A percentile compares a stretch with the other conserved stretches of the same genome.
Evolutionary conservation across 2,888 invertebrate genomes (phyloP).

Genomic region (Calliopum simillimum): DNA sequence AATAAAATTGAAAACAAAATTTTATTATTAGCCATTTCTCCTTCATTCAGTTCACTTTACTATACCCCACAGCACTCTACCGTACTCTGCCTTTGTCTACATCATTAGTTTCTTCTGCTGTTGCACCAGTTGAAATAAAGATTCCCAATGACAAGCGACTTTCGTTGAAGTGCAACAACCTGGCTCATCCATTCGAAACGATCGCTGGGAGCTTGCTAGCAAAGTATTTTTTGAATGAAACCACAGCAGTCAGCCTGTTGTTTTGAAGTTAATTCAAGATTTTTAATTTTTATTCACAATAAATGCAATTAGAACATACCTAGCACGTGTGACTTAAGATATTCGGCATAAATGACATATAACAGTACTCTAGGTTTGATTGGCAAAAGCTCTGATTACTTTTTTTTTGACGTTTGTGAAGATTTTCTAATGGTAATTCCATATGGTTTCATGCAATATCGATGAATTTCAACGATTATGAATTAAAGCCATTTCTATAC

Average conservation of each 20-base stretch:
- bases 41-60: not conserved
- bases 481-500: too few relatives aligned
- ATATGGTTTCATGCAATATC: too few relatives aligned
- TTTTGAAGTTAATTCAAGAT: constrained; percentile 63
- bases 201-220: constrained; percentile 16
- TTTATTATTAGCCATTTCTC: constrained; percentile 34
- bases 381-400: too few relatives aligned
- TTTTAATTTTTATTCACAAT: constrained; percentile 38
- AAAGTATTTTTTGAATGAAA: constrained; percentile 28
- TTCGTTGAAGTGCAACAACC: constrained; percentile 33
- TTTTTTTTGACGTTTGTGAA: too few relatives aligned
- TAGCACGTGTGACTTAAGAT: too few relatives aligned
- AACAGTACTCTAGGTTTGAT: too few relatives aligned
- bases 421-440: too few relatives aligned
- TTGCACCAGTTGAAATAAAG: constrained; percentile 21
- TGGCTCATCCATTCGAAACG: constrained; percentile 22
- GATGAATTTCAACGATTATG: too few relatives aligned
- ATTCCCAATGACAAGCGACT: constrained; percentile 21
- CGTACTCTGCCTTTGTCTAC: not conserved
- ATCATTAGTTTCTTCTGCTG: too few relatives aligned
- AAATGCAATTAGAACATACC: too few relatives aligned
- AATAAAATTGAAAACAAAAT: constrained; percentile 24
- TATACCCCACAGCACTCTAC: not conserved
- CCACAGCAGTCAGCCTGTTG: not conserved
- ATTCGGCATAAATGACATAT: too few relatives aligned